Conservation (phyloP, 2,113 vertebrate genomes). For the Mirza zaza region DNA sequence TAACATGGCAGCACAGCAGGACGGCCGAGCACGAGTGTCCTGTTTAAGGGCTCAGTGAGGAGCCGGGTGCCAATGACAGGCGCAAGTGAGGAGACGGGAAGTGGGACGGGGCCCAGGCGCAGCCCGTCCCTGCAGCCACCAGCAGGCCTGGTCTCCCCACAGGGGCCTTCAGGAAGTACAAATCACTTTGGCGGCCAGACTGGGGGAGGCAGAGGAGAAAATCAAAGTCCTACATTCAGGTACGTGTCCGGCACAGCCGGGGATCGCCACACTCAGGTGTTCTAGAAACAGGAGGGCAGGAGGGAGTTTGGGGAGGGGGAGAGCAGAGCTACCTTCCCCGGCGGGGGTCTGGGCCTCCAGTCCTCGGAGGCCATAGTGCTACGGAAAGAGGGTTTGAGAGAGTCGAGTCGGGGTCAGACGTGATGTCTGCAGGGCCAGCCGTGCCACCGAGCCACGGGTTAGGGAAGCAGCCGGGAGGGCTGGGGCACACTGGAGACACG, state of each 20-base stretch:
- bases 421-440: neutral
- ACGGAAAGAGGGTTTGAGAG: neutral
- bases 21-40: accelerated
- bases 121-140: neutral
- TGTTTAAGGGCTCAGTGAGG: neutral
- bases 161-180: constrained; percentile 92
- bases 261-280: neutral
- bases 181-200: constrained; percentile 89
- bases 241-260: constrained; percentile 61
- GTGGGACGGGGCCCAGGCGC: accelerated
- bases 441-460: neutral
- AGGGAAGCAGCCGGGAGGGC: neutral
- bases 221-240: constrained; percentile 96
- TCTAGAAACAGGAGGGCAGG: neutral
- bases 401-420: neutral
- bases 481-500: neutral
- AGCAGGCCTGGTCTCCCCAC: constrained; percentile 22
- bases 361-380: neutral
- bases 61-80: neutral
- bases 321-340: neutral
- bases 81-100: accelerated
- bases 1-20: accelerated
- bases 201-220: constrained; percentile 95
- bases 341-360: accelerated
- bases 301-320: neutral